These are phyloP conservation scores for Schizotus pectinicornis DNA, from an alignment of 2,888 invertebrate species.

Conservation along the genomic window DNA sequence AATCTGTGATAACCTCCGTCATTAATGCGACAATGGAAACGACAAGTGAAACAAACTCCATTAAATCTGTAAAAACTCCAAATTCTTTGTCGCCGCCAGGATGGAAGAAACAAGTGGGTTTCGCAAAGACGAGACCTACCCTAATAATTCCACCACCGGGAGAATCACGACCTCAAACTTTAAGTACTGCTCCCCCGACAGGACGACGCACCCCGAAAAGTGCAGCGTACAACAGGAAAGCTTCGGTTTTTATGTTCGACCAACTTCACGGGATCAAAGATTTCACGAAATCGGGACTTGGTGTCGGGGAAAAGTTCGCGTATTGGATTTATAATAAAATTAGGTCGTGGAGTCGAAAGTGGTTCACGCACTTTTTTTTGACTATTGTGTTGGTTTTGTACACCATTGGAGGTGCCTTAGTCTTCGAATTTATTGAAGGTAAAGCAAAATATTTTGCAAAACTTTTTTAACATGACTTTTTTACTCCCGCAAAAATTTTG, in stretches of 20 bases:
- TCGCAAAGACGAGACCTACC: constrained; percentile 43
- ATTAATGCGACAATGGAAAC: constrained; percentile 15
- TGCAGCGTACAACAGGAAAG: constrained; percentile 65
- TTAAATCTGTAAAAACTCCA: constrained; percentile 21
- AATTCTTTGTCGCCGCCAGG: neutral
- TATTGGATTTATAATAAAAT: constrained; percentile 82
- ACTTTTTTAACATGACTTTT: neutral
- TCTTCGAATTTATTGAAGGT: constrained; percentile 84
- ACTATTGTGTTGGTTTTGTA: constrained; percentile 78
- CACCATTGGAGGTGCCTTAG: constrained; percentile 79
- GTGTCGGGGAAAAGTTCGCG: constrained; percentile 82
- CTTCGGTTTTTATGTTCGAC: constrained; percentile 79
- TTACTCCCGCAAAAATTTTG: no score
- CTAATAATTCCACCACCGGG: constrained; percentile 49
- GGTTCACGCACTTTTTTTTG: constrained; percentile 91
- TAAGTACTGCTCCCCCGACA: neutral
- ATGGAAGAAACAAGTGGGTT: constrained; percentile 42
- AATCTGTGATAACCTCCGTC: no score
- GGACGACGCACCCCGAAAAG: neutral
- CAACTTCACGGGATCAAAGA: constrained; percentile 81
- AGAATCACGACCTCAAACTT: neutral
- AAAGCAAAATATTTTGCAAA: constrained; percentile 10
- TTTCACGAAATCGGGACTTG: constrained; percentile 81
- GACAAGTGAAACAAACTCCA: constrained; percentile 31
- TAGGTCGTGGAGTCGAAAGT: constrained; percentile 76